A percentile compares a stretch with the other conserved stretches of the same genome.
Evolutionary conservation across 2,888 invertebrate species (phyloP).

Genomic region (Lithophane ornitopus): DNA sequence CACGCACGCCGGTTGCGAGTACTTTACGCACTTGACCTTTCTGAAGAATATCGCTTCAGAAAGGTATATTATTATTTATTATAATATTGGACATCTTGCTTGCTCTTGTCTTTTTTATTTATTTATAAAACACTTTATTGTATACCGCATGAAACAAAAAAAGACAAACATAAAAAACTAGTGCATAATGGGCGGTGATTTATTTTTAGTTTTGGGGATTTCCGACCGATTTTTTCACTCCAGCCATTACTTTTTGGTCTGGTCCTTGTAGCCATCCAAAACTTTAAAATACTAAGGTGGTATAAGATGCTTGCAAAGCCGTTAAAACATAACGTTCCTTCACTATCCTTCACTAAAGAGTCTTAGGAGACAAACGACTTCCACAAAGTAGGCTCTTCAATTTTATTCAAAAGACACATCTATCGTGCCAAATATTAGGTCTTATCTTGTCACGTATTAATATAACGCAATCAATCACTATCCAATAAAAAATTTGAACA

Average conservation of each 20-base stretch:
- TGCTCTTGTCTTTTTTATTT: background rate
- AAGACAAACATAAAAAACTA: background rate
- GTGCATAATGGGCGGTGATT: background rate
- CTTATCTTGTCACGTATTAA: constrained; percentile 29
- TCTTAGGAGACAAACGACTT: constrained; percentile 1
- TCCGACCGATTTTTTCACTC: background rate
- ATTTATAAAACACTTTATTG: background rate
- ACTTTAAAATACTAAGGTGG: background rate
- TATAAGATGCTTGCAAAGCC: background rate
- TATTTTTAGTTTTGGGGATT: background rate
- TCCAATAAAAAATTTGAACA: constrained; percentile 55
- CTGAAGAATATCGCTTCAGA: too few species aligned
- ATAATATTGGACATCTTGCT: too few species aligned
- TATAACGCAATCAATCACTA: constrained; percentile 63
- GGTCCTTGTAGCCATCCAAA: background rate
- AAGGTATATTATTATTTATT: too few species aligned
- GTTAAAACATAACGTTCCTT: background rate
- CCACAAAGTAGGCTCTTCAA: background rate
- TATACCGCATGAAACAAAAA: background rate
- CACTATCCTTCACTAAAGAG: background rate
- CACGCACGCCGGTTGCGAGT: too few species aligned
- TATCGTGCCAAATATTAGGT: constrained; percentile 45
- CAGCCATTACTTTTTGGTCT: background rate
- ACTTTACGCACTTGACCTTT: too few species aligned
- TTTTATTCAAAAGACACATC: constrained; percentile 25